Evolutionary conservation across 2,888 invertebrate species (phyloP).

Genomic region (Rotaria sp.): DNA sequence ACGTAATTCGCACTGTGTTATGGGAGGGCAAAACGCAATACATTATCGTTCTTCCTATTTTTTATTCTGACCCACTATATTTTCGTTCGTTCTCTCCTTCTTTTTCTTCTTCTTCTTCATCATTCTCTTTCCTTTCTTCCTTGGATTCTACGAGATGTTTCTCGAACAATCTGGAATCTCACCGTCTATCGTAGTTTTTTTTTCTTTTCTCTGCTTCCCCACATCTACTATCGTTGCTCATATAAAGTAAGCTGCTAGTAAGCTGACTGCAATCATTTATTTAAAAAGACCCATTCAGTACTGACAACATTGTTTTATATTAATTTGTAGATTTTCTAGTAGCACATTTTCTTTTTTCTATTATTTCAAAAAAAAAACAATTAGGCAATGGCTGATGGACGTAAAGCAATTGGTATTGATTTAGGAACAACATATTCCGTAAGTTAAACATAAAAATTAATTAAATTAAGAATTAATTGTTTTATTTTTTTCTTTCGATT

Average conservation of each 20-base stretch:
- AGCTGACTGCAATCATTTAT: not conserved
- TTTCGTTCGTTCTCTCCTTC: not conserved
- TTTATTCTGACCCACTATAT: not conserved
- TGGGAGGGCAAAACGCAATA: not conserved
- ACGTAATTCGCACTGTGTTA: not conserved
- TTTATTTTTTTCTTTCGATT: conserved; percentile 46
- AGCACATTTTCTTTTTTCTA: not conserved
- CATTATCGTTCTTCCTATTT: not conserved
- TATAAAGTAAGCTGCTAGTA: not conserved
- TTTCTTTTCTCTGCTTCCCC: not conserved
- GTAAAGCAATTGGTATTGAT: conserved; percentile 40
- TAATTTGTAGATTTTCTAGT: not conserved
- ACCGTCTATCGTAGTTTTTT: not conserved
- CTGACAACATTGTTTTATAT: not conserved
- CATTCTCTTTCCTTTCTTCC: not conserved
- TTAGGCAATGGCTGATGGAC: not conserved
- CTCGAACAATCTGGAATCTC: conserved; percentile 5
- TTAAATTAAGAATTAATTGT: conserved; percentile 44
- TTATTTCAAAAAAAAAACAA: not conserved
- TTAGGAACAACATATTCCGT: conserved; percentile 41
- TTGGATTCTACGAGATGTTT: not conserved
- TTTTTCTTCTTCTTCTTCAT: not conserved
- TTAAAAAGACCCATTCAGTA: not conserved
- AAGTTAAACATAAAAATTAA: conserved; percentile 42
- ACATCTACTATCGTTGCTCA: not conserved